phyloP scores from a whole-genome alignment of 1,140 invertebrate genomes.

The Chymomyza costata region DNA sequence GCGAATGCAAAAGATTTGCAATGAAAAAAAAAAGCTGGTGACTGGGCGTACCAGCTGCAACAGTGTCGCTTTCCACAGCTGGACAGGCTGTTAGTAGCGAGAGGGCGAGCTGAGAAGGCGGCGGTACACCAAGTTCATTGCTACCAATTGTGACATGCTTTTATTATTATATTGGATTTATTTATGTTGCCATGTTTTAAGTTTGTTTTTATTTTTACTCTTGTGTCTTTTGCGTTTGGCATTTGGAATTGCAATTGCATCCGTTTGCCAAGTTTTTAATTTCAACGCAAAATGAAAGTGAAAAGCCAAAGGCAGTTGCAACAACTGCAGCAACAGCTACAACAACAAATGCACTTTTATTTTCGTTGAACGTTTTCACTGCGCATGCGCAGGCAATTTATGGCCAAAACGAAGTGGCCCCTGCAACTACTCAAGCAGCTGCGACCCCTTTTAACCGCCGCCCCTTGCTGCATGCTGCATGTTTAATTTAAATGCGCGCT shows the following conservation, averaged over 20 bases:
- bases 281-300: slow-evolving; percentile 68
- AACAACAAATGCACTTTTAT: slow-evolving; percentile 49
- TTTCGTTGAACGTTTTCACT: slow-evolving; percentile 26
- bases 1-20: too few relatives aligned
- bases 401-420: too few relatives aligned
- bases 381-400: slow-evolving; percentile 60
- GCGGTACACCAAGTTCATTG: slow-evolving; percentile 61
- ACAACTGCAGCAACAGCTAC: slow-evolving; percentile 17
- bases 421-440: slow-evolving; percentile 11
- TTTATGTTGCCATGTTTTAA: background rate
- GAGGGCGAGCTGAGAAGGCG: slow-evolving; percentile 10
- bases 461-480: background rate
- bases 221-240: slow-evolving; percentile 18
- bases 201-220: slow-evolving; percentile 11
- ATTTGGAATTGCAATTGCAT: slow-evolving; percentile 46
- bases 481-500: slow-evolving; percentile 46
- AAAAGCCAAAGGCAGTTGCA: slow-evolving; percentile 60
- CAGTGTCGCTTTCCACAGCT: too few relatives aligned
- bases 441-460: background rate
- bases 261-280: slow-evolving; percentile 70
- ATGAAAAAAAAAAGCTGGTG: too few relatives aligned
- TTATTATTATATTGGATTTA: background rate
- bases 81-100: too few relatives aligned
- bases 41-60: too few relatives aligned
- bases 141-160: slow-evolving; percentile 19